Base-by-base conservation (phyloP, 2,113 vertebrate genomes). In the Dermatemys mawii region DNA sequence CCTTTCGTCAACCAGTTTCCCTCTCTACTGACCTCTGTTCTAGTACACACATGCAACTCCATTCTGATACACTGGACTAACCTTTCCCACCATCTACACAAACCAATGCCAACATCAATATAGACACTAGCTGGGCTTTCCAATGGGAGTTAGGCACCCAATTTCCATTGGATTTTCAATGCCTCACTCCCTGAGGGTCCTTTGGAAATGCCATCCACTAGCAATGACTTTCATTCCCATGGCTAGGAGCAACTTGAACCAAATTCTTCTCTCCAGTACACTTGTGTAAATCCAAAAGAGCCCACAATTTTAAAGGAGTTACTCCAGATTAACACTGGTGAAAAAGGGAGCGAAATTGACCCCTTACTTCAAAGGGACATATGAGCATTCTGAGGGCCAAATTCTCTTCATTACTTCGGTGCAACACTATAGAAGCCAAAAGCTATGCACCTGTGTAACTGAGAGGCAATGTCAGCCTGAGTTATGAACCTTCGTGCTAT, bases 391-490 rank as follows among this genome's bases (percentile, higher is more conserved):
- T 80, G 49, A 38, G 78, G 78, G n/a, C 50, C 21, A 6, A 32
- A 50, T 93, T 63, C 51, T 87, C 35, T 54, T 6, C 48, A 22
- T 0, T 54, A 46, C 79, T 80, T 70, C 67, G 3, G 70, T 32
- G 1, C 1, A 2, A 5, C 12, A 55, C 35, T 2, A 0, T n/a
- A 1, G 0, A 44, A 84, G 75, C 27, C 41, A 41, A 38, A 2
- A 0, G n/a, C 1, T 0, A 8, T 22, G 54, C 9, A 0, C 26
- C 26, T 0, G n/a, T 38, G 63, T 21, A 2, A 0, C 10, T 0
- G 0, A 84, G 82, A 83, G 35, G 78, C 63, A 44, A 78, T 0
- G 7, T 63, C 55, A 86, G 84, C 88, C 90, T 1, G 2, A 50
- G 32, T 84, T 86, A 81, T 2, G 17, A 38, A 67, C 17, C 63